Evolutionary conservation across 2,797 vertebrate species (phyloP), one percentile per base, ranked within the genome.

Genomic region (Sarcophilus harrisii): DNA sequence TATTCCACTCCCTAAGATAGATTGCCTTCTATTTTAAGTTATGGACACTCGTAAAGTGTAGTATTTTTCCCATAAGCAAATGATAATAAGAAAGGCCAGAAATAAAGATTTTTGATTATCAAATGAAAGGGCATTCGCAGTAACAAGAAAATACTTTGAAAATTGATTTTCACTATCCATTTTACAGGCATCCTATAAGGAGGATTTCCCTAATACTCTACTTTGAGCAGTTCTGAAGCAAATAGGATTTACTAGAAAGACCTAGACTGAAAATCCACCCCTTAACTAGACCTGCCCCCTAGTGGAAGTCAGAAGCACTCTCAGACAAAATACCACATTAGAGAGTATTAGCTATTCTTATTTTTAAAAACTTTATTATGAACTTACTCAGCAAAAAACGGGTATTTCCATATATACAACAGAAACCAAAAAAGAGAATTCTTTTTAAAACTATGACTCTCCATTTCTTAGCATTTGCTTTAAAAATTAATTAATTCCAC

Each of bases 261-360:
- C 21, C 14, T n/a, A 58, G 90, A 95, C 27, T 29, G 2, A n/a
- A 8, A 32, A 66, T 93, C 81, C 93, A 94, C 89, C 95, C 95
- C 96, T 98, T 96, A 97, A 95, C 92, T 93, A 52, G 38, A 96
- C 92, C 96, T 97, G 98, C 97, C 98, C 96, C 97, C 98, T 97
- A 96, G 98, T 98, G 98, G 97, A 98, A 95, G 93, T 4, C n/a
- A 29, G 92, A 96, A 81, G 97, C 93, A 97, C 92, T 95, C 58
- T 93, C 93, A 96, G 93, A 27, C 38, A 27, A 87, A 87, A 45
- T 45, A 49, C 9, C 73, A 81, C 38, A 87, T 21, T 87, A 4
- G 27, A 87, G 38, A 45, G 21, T 73, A 73, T 24, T 81, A 29
- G 73, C 66, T 24, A 45, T 5, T 45, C 21, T 45, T 38, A 38